These are phyloP conservation scores for Drosophila rellima DNA, from an alignment of 2,888 invertebrate genomes.

Conservation along the genomic window DNA sequence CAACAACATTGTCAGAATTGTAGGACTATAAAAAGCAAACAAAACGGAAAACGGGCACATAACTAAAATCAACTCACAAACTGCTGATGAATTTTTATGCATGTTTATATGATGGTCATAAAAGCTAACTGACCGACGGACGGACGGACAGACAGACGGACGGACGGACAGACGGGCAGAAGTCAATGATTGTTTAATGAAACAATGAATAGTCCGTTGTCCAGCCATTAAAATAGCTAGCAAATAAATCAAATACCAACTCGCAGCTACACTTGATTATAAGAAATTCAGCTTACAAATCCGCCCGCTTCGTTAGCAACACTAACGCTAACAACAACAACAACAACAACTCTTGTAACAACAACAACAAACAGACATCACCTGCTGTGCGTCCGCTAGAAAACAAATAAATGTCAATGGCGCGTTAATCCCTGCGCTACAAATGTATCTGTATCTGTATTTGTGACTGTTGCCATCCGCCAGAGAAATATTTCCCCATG, in stretches of 20 bases:
- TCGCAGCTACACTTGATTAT: conserved; percentile 70
- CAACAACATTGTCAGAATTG: conserved; percentile 55
- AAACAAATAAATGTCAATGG: conserved; percentile 65
- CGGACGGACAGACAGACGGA: conserved; percentile 8
- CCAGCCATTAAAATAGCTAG: conserved; percentile 64
- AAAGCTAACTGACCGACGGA: conserved; percentile 43
- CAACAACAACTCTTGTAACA: conserved; percentile 17
- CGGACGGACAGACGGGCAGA: conserved; percentile 56
- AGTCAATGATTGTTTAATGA: conserved; percentile 80
- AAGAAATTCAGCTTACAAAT: conserved; percentile 58
- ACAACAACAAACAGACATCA: conserved; percentile 36
- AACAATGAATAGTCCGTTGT: conserved; percentile 56
- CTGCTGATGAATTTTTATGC: conserved; percentile 79
- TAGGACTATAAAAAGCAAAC: conserved; percentile 68
- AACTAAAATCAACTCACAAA: conserved; percentile 66
- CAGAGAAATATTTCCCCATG: conserved; percentile 32
- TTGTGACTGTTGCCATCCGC: not conserved
- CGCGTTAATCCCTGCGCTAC: conserved; percentile 67
- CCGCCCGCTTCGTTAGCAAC: conserved; percentile 74
- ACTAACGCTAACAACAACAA: conserved; percentile 28
- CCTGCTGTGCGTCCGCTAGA: conserved; percentile 68
- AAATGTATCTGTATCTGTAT: conserved; percentile 39
- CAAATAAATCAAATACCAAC: conserved; percentile 72
- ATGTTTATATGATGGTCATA: conserved; percentile 77
- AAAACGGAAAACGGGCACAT: conserved; percentile 62